Base-by-base conservation (phyloP, 1,140 invertebrate genomes). In the Pogonomyrmex barbatus region DNA sequence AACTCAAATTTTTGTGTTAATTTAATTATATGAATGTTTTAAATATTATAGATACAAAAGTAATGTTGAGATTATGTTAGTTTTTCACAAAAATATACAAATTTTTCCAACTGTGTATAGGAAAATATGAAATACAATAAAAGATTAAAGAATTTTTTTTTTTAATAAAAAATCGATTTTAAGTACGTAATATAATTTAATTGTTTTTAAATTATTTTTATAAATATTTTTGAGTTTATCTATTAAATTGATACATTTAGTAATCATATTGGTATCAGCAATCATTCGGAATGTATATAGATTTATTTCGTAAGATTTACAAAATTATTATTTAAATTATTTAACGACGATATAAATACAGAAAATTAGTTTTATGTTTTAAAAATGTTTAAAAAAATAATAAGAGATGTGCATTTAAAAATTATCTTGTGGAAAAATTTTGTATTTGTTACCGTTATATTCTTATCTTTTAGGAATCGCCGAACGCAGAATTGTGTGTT, bases 401-500 rank as follows among this genome's bases (percentile, higher is more conserved):
- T 17, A 9, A 14, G 6, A 5, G 24, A 60, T 17, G 33, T 45
- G 14, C 8, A 36, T 70, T 30, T 52, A 42, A n/a, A 75, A 39
- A 24, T 75, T 58, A 2, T 2, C 2, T 76, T 39, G 4, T 12
- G 39, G 33, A 0, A 33, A 39, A 54, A 14, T 54, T 54, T 33
- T 6, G 1, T 30, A 9, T 2, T 39, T 58, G 2, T 56, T 6
- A n/a, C 10, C 8, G 5, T 56, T 24, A 39, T 68, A 6, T 14
- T 68, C 50, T 79, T 62, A 17, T 75, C 9, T 94, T 94, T 5
- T 89, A 96, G 95, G 93, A 78, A 90, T 93, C 33, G 95, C 94
- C 68, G 96, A 97, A 89, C 96, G 97, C 60, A 96, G 97, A 81
- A 96, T 99, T 76, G 98, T 98, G 47, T 99, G 98, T 92, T 99